Evolutionary conservation across 2,113 vertebrate species (phyloP).

Genomic region (Cathartes aura): DNA sequence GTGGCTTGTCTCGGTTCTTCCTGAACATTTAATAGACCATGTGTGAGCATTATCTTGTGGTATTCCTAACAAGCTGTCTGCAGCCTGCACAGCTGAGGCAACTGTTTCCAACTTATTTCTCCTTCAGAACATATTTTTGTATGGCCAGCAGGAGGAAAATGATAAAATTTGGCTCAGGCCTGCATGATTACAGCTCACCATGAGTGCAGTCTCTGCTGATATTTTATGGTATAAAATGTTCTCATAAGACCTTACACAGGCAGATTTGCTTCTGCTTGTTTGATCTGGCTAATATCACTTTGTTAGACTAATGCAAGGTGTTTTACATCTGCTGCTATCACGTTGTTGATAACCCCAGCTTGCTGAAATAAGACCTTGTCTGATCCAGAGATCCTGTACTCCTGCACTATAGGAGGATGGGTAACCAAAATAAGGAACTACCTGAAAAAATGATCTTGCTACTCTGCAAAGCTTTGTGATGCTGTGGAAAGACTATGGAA

Average conservation of each 20-base stretch:
- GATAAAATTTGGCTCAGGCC: neutral
- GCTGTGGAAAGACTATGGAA: neutral
- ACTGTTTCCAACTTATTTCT: neutral
- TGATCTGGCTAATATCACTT: neutral
- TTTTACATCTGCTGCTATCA: neutral
- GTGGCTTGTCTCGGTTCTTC: neutral
- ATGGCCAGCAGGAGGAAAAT: neutral
- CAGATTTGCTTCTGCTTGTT: neutral
- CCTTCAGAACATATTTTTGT: neutral
- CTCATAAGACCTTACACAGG: neutral
- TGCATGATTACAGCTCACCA: neutral
- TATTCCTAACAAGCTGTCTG: neutral
- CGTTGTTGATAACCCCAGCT: neutral
- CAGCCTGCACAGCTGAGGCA: neutral
- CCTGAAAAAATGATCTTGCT: neutral
- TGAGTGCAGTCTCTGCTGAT: neutral
- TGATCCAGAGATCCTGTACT: neutral
- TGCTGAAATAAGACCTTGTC: neutral
- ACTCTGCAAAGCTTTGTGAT: neutral
- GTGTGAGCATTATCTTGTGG: neutral
- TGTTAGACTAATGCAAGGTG: neutral
- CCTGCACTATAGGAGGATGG: neutral
- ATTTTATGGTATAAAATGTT: neutral
- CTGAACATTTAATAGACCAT: neutral
- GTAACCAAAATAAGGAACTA: neutral